A percentile compares a stretch with the other conserved stretches of the same genome.
Conservation (phyloP, 1,140 invertebrate species). For the Orchestia grillus region DNA sequence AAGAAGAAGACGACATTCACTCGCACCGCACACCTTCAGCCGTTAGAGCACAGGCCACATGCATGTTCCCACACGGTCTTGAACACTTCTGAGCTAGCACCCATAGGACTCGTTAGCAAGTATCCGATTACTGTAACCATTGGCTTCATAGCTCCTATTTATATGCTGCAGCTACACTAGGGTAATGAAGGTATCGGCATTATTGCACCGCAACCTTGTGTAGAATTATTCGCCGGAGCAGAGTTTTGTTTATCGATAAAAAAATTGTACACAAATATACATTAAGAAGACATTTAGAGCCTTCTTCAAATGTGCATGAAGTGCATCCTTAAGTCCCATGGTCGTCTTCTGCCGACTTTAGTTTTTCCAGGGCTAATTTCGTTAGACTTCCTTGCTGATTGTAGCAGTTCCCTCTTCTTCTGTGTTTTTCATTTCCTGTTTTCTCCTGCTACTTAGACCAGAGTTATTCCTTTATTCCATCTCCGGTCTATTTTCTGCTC, state of each 20-base stretch:
- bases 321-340: constrained; percentile 29
- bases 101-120: not conserved
- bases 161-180: not conserved
- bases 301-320: constrained; percentile 31
- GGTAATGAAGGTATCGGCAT: not conserved
- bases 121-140: not conserved
- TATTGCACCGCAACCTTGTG: not conserved
- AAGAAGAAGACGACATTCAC: too few relatives aligned
- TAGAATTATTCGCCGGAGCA: not conserved
- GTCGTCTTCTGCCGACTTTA: not conserved
- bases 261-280: not conserved
- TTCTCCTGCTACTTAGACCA: constrained; percentile 10
- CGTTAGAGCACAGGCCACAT: not conserved
- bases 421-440: constrained; percentile 10
- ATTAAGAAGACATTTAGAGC: not conserved
- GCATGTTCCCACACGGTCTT: not conserved
- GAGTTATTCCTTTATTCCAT: constrained; percentile 21
- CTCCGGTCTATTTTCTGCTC: not conserved
- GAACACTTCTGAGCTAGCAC: not conserved
- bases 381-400: not conserved
- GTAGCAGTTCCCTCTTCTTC: not conserved
- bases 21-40: not conserved
- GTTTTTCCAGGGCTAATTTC: not conserved
- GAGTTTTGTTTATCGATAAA: not conserved
- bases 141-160: not conserved